Evolutionary conservation across 2,797 vertebrate genomes (phyloP), one percentile per base, ranked within the genome.

Genomic region (Lithobates pipiens): DNA sequence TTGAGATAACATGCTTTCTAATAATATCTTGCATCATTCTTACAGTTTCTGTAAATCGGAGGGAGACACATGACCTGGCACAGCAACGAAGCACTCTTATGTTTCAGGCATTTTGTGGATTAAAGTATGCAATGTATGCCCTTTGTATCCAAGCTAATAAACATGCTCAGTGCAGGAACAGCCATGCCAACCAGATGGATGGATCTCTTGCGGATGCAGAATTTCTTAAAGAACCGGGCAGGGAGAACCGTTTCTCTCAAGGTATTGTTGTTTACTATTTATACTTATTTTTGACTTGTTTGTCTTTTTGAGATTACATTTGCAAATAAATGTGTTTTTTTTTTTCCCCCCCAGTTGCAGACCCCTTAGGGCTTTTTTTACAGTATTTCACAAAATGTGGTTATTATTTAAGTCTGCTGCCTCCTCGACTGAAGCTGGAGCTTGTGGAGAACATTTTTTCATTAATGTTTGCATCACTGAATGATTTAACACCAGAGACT

Each of bases 371-470:
- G 72, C 85, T 95, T 89, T 98, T 99, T 90, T 91, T 94, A 89
- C 93, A 92, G 80, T 98, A 96, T 91, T 92, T 98, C 88, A 93
- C 91, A 0, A 96, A 96, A 91, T 99, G 98, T 90, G 96, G 97
- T 90, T 94, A 96, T 82, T 97, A 96, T 87, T 93, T 99, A 89
- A 93, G 95, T 88, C 92, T 92, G 0, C 39, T 98, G 78, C 98
- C 98, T 0, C 91, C 94, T 85, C 92, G 96, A 88, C 92, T 99
- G 88, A 96, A 96, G 44, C 91, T 99, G 89, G 98, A 99, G 91
- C 95, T 99, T 85, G 94, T 99, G 86, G 98, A 99, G 93, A 99
- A 99, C 91, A 96, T 99, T 91, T 99, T 99, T 91, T 99, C 98
- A 9, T 94, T 99, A 72, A 95, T 99, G 88, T 96, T 99, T 89